phyloP scores from a whole-genome alignment of 2,888 invertebrate species.

The Netelia virgata region DNA sequence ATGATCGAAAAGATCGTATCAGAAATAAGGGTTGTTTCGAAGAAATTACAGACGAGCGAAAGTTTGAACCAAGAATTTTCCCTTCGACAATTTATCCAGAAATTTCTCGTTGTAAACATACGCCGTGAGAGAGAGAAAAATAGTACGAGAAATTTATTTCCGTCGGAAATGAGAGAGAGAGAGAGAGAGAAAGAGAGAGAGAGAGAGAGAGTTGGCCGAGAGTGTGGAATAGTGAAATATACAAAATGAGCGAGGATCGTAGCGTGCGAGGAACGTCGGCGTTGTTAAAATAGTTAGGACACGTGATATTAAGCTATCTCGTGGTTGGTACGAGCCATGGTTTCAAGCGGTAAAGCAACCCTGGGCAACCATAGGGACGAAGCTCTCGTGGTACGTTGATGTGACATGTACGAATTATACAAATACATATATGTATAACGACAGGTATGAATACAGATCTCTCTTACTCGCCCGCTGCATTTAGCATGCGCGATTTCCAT shows the following conservation, averaged over 20 bases:
- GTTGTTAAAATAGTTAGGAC: constrained; percentile 60
- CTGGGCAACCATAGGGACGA: constrained; percentile 14
- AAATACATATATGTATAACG: constrained; percentile 15
- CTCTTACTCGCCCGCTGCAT: constrained; percentile 75
- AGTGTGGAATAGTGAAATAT: constrained; percentile 45
- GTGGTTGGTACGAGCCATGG: neutral
- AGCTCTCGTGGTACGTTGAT: constrained; percentile 52
- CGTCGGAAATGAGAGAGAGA: too few species aligned
- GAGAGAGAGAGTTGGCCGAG: neutral
- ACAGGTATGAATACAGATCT: constrained; percentile 66
- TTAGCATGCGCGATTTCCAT: constrained; percentile 82
- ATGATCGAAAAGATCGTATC: constrained; percentile 4
- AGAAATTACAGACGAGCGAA: constrained; percentile 43
- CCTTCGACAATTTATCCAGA: too few species aligned
- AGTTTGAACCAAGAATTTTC: neutral
- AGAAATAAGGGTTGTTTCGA: too few species aligned
- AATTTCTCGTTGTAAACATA: too few species aligned
- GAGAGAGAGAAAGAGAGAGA: too few species aligned
- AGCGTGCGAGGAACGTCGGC: constrained; percentile 43
- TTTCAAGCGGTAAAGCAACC: constrained; percentile 41
- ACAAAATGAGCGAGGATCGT: constrained; percentile 58
- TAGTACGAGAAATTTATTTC: too few species aligned
- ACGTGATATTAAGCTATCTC: neutral
- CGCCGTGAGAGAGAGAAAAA: too few species aligned
- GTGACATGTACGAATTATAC: constrained; percentile 73